Evolutionary conservation across 37 sponge, comb jelly and placozoan species (phyloP).

Genomic region (Lycopodina hypogea): DNA sequence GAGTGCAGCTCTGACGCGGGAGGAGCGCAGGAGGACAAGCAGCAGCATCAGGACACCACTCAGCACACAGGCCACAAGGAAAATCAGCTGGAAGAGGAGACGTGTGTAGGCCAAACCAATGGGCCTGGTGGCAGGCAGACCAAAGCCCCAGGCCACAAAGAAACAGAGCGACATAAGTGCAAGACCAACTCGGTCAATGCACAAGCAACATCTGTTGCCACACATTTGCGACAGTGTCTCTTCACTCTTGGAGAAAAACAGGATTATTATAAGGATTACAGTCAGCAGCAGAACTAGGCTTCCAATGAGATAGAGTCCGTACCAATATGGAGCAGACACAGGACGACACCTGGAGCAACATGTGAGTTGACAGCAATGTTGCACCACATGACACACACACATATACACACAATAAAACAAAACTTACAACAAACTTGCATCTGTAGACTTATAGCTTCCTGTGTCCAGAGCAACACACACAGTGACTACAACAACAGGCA

Average conservation of each 20-base stretch:
- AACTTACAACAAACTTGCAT: constrained; percentile 17
- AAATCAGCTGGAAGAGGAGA: constrained; percentile 20
- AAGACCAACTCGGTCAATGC: constrained; percentile 4
- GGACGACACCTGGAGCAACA: constrained; percentile 42
- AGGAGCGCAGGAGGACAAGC: constrained; percentile 8
- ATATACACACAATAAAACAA: background rate
- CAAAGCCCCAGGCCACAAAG: constrained; percentile 34
- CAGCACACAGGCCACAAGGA: background rate
- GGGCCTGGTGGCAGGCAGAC: constrained; percentile 18
- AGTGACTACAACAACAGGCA: constrained; percentile 10
- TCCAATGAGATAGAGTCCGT: constrained; percentile 12
- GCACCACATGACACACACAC: background rate
- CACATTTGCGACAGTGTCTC: too few relatives aligned
- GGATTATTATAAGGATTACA: background rate
- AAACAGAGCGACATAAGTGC: background rate
- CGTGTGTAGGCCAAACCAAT: background rate
- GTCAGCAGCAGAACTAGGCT: constrained; percentile 8
- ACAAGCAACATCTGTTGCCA: background rate
- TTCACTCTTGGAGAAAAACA: background rate
- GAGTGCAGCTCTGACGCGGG: background rate
- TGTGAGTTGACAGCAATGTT: background rate
- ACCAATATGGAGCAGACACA: constrained; percentile 2
- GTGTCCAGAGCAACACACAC: background rate
- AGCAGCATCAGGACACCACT: constrained; percentile 12
- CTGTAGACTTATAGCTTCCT: background rate